These are phyloP conservation scores for Silurus lanzhouensis DNA, from an alignment of 2,797 vertebrate species.

Conservation along the genomic window DNA sequence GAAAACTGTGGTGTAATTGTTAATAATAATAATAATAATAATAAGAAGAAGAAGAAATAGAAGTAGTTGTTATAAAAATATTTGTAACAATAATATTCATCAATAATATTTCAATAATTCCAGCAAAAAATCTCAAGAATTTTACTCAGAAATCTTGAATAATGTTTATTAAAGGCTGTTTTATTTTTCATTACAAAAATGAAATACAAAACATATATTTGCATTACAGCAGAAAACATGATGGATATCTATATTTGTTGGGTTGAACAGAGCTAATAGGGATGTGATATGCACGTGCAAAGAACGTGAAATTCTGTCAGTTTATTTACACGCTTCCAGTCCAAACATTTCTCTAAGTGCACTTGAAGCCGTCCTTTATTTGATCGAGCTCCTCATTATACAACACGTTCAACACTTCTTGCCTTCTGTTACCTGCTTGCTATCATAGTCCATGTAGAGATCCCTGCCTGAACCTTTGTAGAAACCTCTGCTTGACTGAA, in stretches of 20 bases:
- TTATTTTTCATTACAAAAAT: background rate
- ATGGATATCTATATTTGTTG: background rate
- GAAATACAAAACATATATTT: background rate
- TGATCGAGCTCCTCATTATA: too few relatives aligned
- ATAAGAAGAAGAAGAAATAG: background rate
- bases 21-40: background rate
- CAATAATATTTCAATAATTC: background rate
- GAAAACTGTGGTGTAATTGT: background rate
- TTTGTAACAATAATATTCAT: too few relatives aligned
- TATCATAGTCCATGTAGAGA: background rate
- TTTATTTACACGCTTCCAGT: background rate
- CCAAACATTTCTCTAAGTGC: background rate
- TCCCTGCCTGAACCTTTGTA: background rate
- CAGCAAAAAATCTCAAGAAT: background rate
- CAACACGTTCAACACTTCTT: background rate
- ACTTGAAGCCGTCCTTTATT: background rate
- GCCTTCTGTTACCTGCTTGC: too few relatives aligned
- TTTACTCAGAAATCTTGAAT: too few relatives aligned
- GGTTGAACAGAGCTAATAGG: background rate
- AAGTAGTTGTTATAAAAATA: too few relatives aligned
- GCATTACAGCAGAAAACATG: background rate
- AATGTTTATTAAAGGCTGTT: slow-evolving; percentile 13
- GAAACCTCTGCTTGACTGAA: too few relatives aligned
- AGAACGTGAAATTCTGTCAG: background rate
- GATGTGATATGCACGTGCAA: background rate